Conservation (phyloP, 2,797 vertebrate genomes). For the Sebastes taczanowskii region DNA sequence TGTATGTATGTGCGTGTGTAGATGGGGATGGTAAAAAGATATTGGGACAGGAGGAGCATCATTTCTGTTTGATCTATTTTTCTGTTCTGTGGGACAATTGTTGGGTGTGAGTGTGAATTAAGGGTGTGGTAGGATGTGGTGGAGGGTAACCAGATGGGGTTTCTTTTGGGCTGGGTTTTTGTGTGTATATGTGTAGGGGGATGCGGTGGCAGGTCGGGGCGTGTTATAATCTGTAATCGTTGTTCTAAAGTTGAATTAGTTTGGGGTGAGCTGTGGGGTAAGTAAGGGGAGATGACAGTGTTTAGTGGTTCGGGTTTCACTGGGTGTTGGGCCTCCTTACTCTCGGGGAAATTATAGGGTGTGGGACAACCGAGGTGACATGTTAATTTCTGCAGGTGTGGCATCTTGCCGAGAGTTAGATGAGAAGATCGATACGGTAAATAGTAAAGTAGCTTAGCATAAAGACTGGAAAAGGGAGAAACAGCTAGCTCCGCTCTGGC, state of each 20-base stretch:
- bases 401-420: not conserved
- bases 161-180: constrained; percentile 31
- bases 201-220: not conserved
- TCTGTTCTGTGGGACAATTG: constrained; percentile 15
- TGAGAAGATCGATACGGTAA: not conserved
- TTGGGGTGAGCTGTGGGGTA: constrained; percentile 16
- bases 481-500: not conserved
- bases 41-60: not conserved
- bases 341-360: constrained; percentile 33
- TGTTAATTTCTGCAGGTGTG: constrained; percentile 32
- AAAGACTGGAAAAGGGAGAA: not conserved
- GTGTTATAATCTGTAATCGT: constrained; percentile 11
- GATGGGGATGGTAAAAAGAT: not conserved
- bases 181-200: not conserved
- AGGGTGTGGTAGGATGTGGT: constrained; percentile 21
- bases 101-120: constrained; percentile 14
- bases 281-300: constrained; percentile 10
- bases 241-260: constrained; percentile 23
- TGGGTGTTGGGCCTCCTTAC: not conserved
- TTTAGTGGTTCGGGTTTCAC: constrained; percentile 34
- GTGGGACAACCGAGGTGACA: not conserved
- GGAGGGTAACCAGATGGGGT: constrained; percentile 21
- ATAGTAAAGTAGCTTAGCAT: not conserved
- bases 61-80: constrained; percentile 18
- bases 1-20: not conserved